Evolutionary conservation across 2,797 vertebrate genomes (phyloP).

Genomic region (Eleutherodactylus coqui): DNA sequence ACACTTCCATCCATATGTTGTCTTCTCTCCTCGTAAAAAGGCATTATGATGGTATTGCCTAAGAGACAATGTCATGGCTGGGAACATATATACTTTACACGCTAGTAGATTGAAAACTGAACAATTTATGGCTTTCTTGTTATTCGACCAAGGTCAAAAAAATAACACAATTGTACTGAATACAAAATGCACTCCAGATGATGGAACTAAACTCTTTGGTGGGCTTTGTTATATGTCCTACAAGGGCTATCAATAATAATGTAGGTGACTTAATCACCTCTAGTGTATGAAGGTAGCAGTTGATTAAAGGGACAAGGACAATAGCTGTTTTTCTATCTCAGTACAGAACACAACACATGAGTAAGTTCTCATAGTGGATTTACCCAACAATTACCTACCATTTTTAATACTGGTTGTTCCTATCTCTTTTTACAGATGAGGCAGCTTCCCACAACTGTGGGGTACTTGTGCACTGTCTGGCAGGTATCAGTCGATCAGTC

Average conservation of each 20-base stretch:
- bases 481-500: constrained; percentile 74
- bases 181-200: background rate
- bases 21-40: constrained; percentile 7
- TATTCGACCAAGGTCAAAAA: background rate
- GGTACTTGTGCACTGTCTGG: constrained; percentile 75
- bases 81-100: background rate
- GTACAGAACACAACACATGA: background rate
- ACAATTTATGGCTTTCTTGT: background rate
- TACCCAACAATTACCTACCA: background rate
- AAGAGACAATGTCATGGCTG: background rate
- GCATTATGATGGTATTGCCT: background rate
- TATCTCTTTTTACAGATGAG: constrained; percentile 66
- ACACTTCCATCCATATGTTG: background rate
- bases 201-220: background rate
- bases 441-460: constrained; percentile 72
- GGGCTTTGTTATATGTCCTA: background rate
- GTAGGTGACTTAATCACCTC: background rate
- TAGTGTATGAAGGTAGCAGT: background rate
- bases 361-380: background rate
- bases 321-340: background rate
- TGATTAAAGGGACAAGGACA: background rate
- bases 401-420: constrained; percentile 8
- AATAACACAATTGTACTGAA: background rate
- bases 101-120: background rate
- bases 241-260: background rate